These are phyloP conservation scores for Octodon degus DNA, from an alignment of 2,113 vertebrate genomes.

Conservation along the genomic window DNA sequence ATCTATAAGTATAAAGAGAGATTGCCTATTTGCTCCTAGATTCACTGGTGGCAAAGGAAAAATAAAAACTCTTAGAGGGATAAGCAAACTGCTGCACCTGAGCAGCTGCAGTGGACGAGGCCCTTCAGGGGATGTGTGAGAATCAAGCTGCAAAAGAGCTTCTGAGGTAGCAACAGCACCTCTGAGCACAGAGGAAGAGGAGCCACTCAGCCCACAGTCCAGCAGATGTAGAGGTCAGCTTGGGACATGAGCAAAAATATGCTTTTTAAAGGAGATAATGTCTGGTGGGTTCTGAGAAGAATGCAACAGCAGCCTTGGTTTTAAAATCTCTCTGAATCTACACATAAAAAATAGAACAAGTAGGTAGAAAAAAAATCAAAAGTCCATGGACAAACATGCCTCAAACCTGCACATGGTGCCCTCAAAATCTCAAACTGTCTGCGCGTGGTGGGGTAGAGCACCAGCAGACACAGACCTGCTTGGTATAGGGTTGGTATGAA, in stretches of 20 bases:
- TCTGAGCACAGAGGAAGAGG: too few species aligned
- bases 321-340: background rate
- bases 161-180: background rate
- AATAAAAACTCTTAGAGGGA: background rate
- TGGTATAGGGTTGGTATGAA: background rate
- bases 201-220: background rate
- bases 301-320: background rate
- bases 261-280: background rate
- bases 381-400: background rate
- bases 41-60: background rate
- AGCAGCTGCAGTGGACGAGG: background rate
- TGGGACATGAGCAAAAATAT: background rate
- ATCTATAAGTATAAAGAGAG: background rate
- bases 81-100: background rate
- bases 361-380: background rate
- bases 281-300: background rate
- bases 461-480: background rate
- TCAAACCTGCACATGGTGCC: background rate
- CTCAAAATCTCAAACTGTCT: background rate
- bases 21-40: background rate
- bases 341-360: background rate
- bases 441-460: background rate
- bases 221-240: background rate
- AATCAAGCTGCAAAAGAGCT: background rate
- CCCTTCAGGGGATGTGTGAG: fast-evolving